phyloP scores from a whole-genome alignment of 2,797 vertebrate genomes.

The Mastacembelus armatus region DNA sequence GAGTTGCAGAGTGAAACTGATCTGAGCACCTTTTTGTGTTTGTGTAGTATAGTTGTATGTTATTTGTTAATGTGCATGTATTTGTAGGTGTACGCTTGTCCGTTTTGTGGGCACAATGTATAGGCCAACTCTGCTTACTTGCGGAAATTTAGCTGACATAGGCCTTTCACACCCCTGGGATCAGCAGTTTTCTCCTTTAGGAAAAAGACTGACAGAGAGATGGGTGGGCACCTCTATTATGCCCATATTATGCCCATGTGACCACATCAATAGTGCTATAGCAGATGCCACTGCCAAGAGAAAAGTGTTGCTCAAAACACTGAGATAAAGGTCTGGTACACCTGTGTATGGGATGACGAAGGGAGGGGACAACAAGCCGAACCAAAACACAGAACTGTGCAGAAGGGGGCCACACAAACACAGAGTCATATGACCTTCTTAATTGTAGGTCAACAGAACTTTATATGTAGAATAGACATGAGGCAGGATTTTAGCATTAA shows the following conservation, averaged over 20 bases:
- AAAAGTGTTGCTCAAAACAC: slow-evolving; percentile 82
- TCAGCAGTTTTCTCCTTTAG: slow-evolving; percentile 83
- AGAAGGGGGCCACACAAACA: slow-evolving; percentile 4
- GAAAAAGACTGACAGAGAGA: slow-evolving; percentile 61
- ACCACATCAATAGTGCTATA: slow-evolving; percentile 69
- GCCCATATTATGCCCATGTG: slow-evolving; percentile 72
- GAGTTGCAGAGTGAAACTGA: slow-evolving; percentile 79
- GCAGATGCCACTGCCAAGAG: slow-evolving; percentile 54
- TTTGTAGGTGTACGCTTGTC: slow-evolving; percentile 3
- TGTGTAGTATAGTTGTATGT: slow-evolving; percentile 31
- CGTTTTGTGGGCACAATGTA: slow-evolving; percentile 25
- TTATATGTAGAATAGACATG: slow-evolving; percentile 6
- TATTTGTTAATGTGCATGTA: slow-evolving; percentile 40
- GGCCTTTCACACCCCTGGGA: slow-evolving; percentile 73
- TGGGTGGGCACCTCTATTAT: slow-evolving; percentile 70
- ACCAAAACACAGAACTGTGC: slow-evolving; percentile 33
- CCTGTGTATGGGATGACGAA: slow-evolving; percentile 47
- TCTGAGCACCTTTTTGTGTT: slow-evolving; percentile 55
- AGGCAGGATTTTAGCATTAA: background rate
- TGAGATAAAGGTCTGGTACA: slow-evolving; percentile 67
- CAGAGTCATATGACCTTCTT: slow-evolving; percentile 12
- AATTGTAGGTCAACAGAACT: slow-evolving; percentile 37
- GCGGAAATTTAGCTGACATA: slow-evolving; percentile 74
- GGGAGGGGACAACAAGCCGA: slow-evolving; percentile 42
- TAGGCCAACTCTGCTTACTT: slow-evolving; percentile 70